Percentiles rank a stretch among this genome's conserved stretches.
phyloP scores from a whole-genome alignment of 2,113 vertebrate species.

The Myanophis thanlyinensis region DNA sequence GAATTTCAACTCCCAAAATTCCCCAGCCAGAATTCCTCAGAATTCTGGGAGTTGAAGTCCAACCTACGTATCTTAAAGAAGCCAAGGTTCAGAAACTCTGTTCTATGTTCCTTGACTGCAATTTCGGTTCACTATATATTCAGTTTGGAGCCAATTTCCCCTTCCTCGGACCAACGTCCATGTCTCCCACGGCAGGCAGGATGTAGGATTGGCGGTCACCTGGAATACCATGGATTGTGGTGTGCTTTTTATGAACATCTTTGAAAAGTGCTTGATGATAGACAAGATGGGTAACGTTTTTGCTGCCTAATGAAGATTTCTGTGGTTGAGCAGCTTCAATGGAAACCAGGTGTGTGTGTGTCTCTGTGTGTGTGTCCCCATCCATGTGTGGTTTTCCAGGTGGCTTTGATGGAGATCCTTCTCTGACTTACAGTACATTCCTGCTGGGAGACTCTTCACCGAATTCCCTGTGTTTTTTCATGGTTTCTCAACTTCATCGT shows the following conservation, averaged over 20 bases:
- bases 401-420: too few species aligned
- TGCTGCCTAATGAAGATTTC: background rate
- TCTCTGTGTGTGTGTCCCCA: background rate
- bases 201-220: background rate
- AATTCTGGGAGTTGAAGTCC: too few species aligned
- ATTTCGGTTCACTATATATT: background rate
- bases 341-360: background rate
- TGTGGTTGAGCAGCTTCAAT: background rate
- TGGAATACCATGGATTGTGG: background rate
- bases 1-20: too few species aligned
- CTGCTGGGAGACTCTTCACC: background rate
- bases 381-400: background rate
- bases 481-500: background rate
- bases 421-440: background rate
- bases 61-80: too few species aligned
- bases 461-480: background rate
- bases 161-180: background rate
- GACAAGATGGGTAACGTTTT: background rate
- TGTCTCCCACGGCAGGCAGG: background rate
- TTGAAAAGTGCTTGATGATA: background rate
- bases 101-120: too few species aligned
- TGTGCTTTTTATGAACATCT: background rate
- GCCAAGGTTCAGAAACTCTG: too few species aligned
- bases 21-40: too few species aligned
- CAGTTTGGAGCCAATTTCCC: background rate